Evolutionary conservation across 2,797 vertebrate species (phyloP).

Genomic region (Crenichthys baileyi): DNA sequence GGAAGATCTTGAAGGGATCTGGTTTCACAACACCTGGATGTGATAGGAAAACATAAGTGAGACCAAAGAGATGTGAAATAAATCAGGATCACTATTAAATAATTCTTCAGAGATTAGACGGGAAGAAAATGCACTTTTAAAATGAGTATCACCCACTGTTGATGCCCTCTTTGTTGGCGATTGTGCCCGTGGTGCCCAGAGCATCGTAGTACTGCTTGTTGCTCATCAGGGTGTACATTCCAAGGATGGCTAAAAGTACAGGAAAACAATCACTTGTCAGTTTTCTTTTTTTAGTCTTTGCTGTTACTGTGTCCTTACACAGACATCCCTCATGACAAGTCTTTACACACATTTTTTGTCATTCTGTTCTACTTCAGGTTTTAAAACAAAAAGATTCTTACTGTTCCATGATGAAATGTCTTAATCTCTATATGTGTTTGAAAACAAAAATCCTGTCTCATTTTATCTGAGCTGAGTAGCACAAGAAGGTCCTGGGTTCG

Average conservation of each 20-base stretch:
- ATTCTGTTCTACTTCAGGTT: not conserved
- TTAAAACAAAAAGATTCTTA: not conserved
- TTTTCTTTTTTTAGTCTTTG: not conserved
- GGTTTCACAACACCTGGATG: slow-evolving; percentile 90
- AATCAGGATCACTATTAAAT: not conserved
- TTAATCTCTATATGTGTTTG: not conserved
- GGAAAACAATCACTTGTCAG: slow-evolving; percentile 7
- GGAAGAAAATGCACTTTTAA: not conserved
- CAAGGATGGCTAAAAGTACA: slow-evolving; percentile 89
- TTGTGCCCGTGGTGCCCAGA: slow-evolving; percentile 88
- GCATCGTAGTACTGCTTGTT: slow-evolving; percentile 99
- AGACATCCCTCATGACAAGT: not conserved
- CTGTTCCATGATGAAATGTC: not conserved
- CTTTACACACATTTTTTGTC: not conserved
- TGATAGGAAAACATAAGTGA: not conserved
- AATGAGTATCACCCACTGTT: slow-evolving; percentile 86
- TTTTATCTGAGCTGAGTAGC: not conserved
- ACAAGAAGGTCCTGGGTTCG: not conserved
- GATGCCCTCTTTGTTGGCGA: slow-evolving; percentile 95
- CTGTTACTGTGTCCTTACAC: not conserved
- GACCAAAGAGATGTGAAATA: not conserved
- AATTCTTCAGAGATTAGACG: not conserved
- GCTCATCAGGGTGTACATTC: slow-evolving; percentile 99
- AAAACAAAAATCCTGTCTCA: not conserved
- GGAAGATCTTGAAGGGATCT: slow-evolving; percentile 91